Evolutionary conservation across 2,888 invertebrate species (phyloP), one percentile per base, ranked within the genome.

Genomic region (Flexamia atlantica): DNA sequence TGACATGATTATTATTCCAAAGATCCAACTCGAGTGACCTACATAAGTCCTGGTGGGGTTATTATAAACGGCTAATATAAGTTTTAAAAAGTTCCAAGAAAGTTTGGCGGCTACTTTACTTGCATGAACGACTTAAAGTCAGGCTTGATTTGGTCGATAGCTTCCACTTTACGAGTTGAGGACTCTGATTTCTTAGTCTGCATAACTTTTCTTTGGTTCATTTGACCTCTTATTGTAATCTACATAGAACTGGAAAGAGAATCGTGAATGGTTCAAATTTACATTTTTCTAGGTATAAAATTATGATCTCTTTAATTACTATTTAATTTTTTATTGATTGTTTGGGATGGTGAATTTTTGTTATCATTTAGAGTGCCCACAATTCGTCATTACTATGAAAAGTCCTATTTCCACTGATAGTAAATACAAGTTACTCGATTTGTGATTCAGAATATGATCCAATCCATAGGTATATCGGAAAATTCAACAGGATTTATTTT

Each of bases 111-210:
- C 40, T 23, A 42, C 72, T 72, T 72, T 40, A 40, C 36, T 42
- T 72, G 72, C 72, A 72, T 36, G 42, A 42, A 72, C 36, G 72
- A 40, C 40, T 72, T 72, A 40, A 40, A 72, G 40, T 72, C 72
- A 42, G 17, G 72, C 40, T 40, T 40, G 64, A 72, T 40, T 23
- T 72, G 72, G 20, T 72, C 72, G 40, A 72, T 72, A 72, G 20
- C 40, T 36, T 64, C 64, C 64, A 64, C 64, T 64, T 28, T 20
- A 17, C 17, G 28, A 64, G 28, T 28, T 28, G 25, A 25, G 20
- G 30, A 64, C 30, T 46, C 46, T 64, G 64, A 64, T 64, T 64
- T 64, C 28, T 64, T 64, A 64, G 64, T 64, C 30, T 64, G 30
- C 64, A 64, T 64, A 64, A 64, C 64, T 28, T 30, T 28, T 64